Base-by-base conservation (phyloP, 2,888 invertebrate species). In the Masnerella sp. region DNA sequence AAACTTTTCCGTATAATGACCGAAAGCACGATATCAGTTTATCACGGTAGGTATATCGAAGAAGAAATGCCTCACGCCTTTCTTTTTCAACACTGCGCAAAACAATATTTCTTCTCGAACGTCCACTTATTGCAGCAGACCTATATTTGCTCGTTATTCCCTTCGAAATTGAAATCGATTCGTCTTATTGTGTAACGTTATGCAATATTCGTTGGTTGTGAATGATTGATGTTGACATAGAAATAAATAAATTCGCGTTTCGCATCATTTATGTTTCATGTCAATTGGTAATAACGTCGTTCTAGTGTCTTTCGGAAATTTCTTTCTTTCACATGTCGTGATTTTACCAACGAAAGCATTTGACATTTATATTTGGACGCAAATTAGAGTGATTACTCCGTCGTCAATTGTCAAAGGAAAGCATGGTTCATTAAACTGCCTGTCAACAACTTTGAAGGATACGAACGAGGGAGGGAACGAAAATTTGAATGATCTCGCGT, bases 401-500 rank as follows among this genome's bases (percentile, higher is more conserved):
- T 54, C 64, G 58, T 61, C 69, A 67, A 76, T 78, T 67, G 71
- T 77, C 70, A 72, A 64, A 67, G 45, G 47, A 62, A 74, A 45
- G 56, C 67, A 67, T 42, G 62, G 68, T 75, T 64, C 68, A 71
- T 75, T 75, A 72, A 75, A 61, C 54, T 68, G 54, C 62, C 68
- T 72, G 75, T 75, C 75, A 75, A 61, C 75, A 64, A 47, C 51
- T 72, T 69, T 64, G 71, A 75, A 72, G 64, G 61, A 59, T 58
- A 74, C 58, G 40, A 59, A 70, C 69, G 69, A 59, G 69, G 28
- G 61, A 51, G 14, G 20, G 38, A 64, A 30, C 28, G 58, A 67
- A 74, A 79, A 76, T 78, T 75, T 52, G 30, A 58, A 77, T 75
- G 65, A 82, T 82, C 80, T 83, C 79, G 83, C 83, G 81, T 83